Base-by-base conservation (phyloP, 2,113 vertebrate genomes). In the Anas platyrhynchos region DNA sequence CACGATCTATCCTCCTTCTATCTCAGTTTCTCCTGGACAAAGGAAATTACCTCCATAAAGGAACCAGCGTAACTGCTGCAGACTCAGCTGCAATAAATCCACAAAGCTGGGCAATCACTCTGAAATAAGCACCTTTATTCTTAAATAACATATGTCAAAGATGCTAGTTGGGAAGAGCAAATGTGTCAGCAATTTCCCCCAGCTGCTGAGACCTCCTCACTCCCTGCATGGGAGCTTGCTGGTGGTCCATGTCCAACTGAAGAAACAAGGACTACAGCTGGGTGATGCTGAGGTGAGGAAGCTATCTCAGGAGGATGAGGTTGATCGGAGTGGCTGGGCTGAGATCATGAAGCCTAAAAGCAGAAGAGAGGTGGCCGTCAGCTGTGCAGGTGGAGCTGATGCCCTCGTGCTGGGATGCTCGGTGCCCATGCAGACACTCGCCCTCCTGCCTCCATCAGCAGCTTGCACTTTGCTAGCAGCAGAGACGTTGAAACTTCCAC, bases 191-290 rank as follows among this genome's bases (percentile, higher is more conserved):
- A 43, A 43, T 63, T n/a, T 73, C 71, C 44, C 52, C n/a, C 20
- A 75, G 48, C 0, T 12, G 32, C 15, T 9, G 3, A 73, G 50
- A 66, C 12, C 13, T 63, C 23, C 52, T 75, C 0, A 2, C 27
- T 52, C 31, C n/a, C 56, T 2, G 16, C 21, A 48, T 0, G 0
- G 54, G 62, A 78, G 4, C 72, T 74, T 0, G 0, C 6, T 14
- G 8, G 13, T 3, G 1, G 25, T 14, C 58, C 11, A 6, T 13
- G 22, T 36, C n/a, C 13, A 8, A 34, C 7, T 36, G 32, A 50
- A 41, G n/a, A 73, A 90, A 74, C 22, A 69, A 88, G n/a, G 16
- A 27, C 29, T 41, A 54, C 7, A 38, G 32, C 11, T 43, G 72
- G 55, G 38, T 32, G 56, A 8, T 34, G n/a, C 67, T 0, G 0